Evolutionary conservation across 2,888 invertebrate genomes (phyloP).

Genomic region (Leptinotarsa haldemani): DNA sequence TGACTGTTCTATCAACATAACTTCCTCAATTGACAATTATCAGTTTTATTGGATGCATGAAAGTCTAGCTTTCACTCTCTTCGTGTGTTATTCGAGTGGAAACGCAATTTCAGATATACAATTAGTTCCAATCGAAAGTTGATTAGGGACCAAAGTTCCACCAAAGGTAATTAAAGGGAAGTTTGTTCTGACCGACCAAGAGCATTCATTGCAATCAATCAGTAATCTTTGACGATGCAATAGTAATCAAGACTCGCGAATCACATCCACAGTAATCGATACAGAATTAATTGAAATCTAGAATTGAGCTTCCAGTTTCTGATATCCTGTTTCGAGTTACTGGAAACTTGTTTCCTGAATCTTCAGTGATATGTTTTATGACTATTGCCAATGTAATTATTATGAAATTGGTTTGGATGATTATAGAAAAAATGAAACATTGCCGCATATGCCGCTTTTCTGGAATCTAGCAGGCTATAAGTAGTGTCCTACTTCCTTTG

Average conservation of each 20-base stretch:
- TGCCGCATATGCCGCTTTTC: too few relatives aligned
- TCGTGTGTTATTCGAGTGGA: slow-evolving; percentile 15
- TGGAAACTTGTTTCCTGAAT: background rate
- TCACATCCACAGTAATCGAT: slow-evolving; percentile 32
- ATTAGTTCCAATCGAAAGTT: slow-evolving; percentile 49
- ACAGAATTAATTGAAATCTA: slow-evolving; percentile 31
- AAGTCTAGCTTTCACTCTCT: background rate
- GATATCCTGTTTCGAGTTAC: too few relatives aligned
- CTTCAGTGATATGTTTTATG: too few relatives aligned
- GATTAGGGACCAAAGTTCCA: slow-evolving; percentile 46
- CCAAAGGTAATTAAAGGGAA: slow-evolving; percentile 52
- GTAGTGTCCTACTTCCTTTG: too few relatives aligned
- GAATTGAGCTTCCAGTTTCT: background rate
- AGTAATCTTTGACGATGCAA: slow-evolving; percentile 39
- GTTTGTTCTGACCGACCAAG: slow-evolving; percentile 43
- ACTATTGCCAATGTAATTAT: too few relatives aligned
- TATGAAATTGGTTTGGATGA: too few relatives aligned
- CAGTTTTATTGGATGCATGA: background rate
- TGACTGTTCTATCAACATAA: background rate
- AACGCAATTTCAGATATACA: slow-evolving; percentile 45
- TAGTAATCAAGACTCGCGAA: slow-evolving; percentile 36
- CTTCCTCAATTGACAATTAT: background rate
- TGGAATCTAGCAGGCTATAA: too few relatives aligned
- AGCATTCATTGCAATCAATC: slow-evolving; percentile 41
- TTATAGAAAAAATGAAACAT: too few relatives aligned